phyloP scores from a whole-genome alignment of 2,888 invertebrate genomes.

The Podotricha telesiphe region DNA sequence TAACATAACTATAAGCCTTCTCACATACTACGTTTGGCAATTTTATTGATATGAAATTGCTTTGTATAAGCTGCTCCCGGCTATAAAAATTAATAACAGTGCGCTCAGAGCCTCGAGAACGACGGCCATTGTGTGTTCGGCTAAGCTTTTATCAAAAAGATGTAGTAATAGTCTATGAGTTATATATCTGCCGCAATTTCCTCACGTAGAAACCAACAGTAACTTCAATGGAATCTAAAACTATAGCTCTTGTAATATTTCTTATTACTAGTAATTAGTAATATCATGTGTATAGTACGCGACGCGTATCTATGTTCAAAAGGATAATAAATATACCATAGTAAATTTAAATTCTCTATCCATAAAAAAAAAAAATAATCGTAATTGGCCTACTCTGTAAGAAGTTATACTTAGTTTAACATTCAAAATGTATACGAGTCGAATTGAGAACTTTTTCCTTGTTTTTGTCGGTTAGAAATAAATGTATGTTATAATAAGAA shows the following conservation, averaged over 20 bases:
- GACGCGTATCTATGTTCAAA: no score
- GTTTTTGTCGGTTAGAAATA: no score
- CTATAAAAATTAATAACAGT: slow-evolving; percentile 28
- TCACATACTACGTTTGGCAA: slow-evolving; percentile 10
- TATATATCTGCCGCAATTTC: slow-evolving; percentile 16
- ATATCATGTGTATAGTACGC: no score
- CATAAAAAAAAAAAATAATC: no score
- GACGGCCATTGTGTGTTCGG: slow-evolving; percentile 24
- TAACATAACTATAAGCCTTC: background rate
- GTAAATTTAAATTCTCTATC: no score
- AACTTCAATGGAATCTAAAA: slow-evolving; percentile 6
- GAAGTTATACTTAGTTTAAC: no score
- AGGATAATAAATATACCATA: no score
- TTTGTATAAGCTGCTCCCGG: slow-evolving; percentile 21
- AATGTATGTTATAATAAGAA: no score
- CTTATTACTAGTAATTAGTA: background rate
- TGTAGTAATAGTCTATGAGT: slow-evolving; percentile 18
- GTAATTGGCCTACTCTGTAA: no score
- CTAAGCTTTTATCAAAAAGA: slow-evolving; percentile 29
- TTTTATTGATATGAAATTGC: slow-evolving; percentile 26
- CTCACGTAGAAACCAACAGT: slow-evolving; percentile 1
- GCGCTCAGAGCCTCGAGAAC: slow-evolving; percentile 16
- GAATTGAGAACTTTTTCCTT: no score
- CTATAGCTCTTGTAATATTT: background rate
- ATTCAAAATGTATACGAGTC: no score